Evolutionary conservation across 2,113 vertebrate species (phyloP), one percentile per base, ranked within the genome.

Genomic region (Anoplopoma fimbria): DNA sequence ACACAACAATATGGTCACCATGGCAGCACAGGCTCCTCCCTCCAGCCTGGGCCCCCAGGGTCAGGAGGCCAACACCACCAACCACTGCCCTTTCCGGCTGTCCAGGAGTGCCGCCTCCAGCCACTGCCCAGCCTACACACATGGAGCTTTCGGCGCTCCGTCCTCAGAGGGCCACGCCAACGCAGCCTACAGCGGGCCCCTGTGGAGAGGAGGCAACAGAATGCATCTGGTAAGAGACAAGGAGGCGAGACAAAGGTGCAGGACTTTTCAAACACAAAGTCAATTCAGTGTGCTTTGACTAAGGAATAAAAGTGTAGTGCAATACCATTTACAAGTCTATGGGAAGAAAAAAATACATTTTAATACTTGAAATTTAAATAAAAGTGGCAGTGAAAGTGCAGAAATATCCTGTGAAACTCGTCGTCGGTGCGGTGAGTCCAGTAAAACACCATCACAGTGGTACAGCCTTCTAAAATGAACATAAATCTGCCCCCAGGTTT

Each of bases 181-280:
- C 1, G 65, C 64, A 6, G 76, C 60, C 49, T 85, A 76, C 72
- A 78, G 34, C 2, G 84, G 82, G 8, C 86, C 77, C 15, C 77
- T 93, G 13, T 96, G 96, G 95, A 95, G 88, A 82, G 95, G 95
- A 70, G 96, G 95, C 91, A 96, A 95, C 92, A 94, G 97, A 89
- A 97, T 97, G 97, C 96, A 99, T 90, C 95, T 99, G 96, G 98
- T 99, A 95, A 95, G 93, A 94, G 2, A 1, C 17, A 0, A 1
- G 38, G 36, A 29, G 29, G 13, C 40, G 23, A 53, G 49, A 10
- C n/a, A n/a, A n/a, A n/a, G n/a, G n/a, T n/a, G n/a, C n/a, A n/a
- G n/a, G n/a, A n/a, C n/a, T n/a, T n/a, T n/a, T n/a, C n/a, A n/a
- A n/a, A n/a, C n/a, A n/a, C n/a, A 23, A 2, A 23, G 17, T 33